Evolutionary conservation across 2,888 invertebrate genomes (phyloP).

Genomic region (Congeria kusceri): DNA sequence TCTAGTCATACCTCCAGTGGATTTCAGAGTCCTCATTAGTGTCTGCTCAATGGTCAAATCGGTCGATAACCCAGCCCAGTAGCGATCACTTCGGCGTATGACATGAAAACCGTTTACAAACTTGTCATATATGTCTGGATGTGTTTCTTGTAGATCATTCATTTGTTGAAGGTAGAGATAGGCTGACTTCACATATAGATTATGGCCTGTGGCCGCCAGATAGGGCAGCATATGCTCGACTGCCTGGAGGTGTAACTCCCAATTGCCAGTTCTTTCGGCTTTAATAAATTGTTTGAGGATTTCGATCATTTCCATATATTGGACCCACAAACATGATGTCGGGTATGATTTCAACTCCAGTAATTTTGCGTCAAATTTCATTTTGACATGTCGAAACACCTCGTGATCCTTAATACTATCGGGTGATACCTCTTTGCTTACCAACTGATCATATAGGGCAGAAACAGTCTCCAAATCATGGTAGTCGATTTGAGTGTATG

Average conservation of each 20-base stretch:
- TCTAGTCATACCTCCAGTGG: slow-evolving; percentile 66
- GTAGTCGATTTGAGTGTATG: background rate
- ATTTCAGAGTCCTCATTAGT: slow-evolving; percentile 68
- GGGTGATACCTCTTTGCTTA: background rate
- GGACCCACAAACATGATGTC: slow-evolving; percentile 60
- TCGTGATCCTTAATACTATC: background rate
- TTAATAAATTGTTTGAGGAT: slow-evolving; percentile 59
- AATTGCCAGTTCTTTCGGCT: slow-evolving; percentile 59
- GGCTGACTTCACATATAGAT: slow-evolving; percentile 54
- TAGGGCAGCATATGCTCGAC: slow-evolving; percentile 25
- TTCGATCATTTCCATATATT: slow-evolving; percentile 68
- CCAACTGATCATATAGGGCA: background rate
- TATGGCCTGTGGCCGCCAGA: slow-evolving; percentile 63
- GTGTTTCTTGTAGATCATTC: slow-evolving; percentile 23
- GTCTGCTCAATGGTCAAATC: slow-evolving; percentile 73
- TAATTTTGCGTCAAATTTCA: background rate
- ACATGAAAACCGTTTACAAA: slow-evolving; percentile 31
- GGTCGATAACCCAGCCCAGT: slow-evolving; percentile 70
- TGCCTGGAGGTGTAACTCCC: slow-evolving; percentile 26
- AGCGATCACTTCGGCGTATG: slow-evolving; percentile 52
- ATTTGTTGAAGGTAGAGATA: slow-evolving; percentile 54
- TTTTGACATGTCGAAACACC: background rate
- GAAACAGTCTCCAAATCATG: background rate
- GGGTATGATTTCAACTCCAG: background rate
- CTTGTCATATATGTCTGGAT: slow-evolving; percentile 24